Evolutionary conservation across 2,888 invertebrate species (phyloP), one percentile per base, ranked within the genome.

Genomic region (Tachina lurida): DNA sequence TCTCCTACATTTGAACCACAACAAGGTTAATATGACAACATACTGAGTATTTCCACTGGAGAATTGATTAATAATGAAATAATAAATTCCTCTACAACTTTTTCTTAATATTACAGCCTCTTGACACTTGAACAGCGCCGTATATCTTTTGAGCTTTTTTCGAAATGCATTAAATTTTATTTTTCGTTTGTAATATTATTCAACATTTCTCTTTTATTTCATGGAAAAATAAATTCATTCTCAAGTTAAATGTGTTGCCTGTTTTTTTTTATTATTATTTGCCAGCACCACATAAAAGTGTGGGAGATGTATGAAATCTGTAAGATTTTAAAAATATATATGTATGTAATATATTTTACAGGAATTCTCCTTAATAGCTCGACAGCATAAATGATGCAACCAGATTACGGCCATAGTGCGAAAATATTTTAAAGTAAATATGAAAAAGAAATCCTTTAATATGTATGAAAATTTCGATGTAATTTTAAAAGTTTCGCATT

Each of bases 41-140:
- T 67, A 15, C 73, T 67, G 71, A 31, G 15, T 45, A 39, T 65
- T 60, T 58, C 58, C 45, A 43, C 58, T 60, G 54, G 73, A 68
- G 73, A 78, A 78, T 84, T 84, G 83, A 84, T 78, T 78, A 78
- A 84, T 78, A 84, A 74, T 78, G 10, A 78, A 73, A 73, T 73
- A 73, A 74, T 73, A 78, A 77, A 77, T 76, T 71, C n/a, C 56
- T 60, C 10, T 58, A 31, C 17, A 67, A 52, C 22, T 52, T 67
- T 60, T 81, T 65, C 41, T 71, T 62, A 39, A 74, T 68, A 67
- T 39, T 68, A 58, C 71, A 73, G 65, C 71, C 83, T 52, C 52
- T 73, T 47, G 77, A 67, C 60, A 68, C 22, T 67, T 49, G 47
- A 43, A 47, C 43, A 67, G 19, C 39, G 39, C 19, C 39, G 19